These are phyloP conservation scores for Geotrupes spiniger DNA, from an alignment of 2,888 invertebrate species.

Conservation along the genomic window DNA sequence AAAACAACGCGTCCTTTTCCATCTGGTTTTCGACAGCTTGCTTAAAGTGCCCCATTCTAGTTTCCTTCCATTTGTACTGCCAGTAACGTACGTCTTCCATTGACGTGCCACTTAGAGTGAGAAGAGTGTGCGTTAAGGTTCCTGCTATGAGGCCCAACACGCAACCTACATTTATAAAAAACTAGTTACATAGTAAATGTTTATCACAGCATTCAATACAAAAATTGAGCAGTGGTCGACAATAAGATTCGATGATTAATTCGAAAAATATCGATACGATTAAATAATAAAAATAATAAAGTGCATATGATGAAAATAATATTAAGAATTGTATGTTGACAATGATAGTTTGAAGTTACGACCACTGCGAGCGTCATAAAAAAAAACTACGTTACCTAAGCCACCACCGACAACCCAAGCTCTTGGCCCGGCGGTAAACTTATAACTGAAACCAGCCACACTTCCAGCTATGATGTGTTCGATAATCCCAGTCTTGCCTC, in stretches of 20 bases:
- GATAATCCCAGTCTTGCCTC: constrained; percentile 62
- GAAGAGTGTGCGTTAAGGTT: constrained; percentile 52
- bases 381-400: too few relatives aligned
- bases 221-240: too few relatives aligned
- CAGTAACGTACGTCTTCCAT: constrained; percentile 65
- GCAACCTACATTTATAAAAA: constrained; percentile 51
- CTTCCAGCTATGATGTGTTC: constrained; percentile 67
- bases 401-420: constrained; percentile 66
- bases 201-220: too few relatives aligned
- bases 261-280: too few relatives aligned
- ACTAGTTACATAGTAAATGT: too few relatives aligned
- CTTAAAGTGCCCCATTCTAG: constrained; percentile 35
- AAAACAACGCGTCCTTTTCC: too few relatives aligned
- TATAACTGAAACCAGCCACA: constrained; percentile 65
- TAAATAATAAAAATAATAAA: too few relatives aligned
- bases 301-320: too few relatives aligned
- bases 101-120: constrained; percentile 58
- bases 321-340: too few relatives aligned
- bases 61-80: constrained; percentile 54
- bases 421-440: constrained; percentile 64
- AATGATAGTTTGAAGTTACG: too few relatives aligned
- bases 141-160: constrained; percentile 63
- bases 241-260: constrained; percentile 2
- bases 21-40: too few relatives aligned
- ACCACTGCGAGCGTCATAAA: too few relatives aligned